phyloP scores from a whole-genome alignment of 2,113 vertebrate species.

The Gavia stellata region DNA sequence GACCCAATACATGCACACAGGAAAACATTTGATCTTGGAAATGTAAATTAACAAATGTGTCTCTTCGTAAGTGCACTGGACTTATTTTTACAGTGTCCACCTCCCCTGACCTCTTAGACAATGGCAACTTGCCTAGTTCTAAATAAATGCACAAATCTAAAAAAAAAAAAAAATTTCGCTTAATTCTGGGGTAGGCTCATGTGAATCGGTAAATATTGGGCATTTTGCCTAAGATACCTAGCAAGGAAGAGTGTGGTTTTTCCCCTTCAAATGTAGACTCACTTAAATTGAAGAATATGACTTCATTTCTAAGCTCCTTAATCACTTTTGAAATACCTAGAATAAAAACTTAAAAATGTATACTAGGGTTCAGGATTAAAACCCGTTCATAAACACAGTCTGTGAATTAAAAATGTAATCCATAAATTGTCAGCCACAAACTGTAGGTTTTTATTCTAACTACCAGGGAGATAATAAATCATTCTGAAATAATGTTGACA shows the following conservation, averaged over 20 bases:
- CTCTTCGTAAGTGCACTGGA: neutral
- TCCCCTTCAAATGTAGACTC: neutral
- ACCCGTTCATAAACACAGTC: neutral
- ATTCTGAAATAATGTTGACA: conserved; percentile 48
- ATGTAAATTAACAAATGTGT: neutral
- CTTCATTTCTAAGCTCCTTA: neutral
- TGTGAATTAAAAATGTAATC: neutral
- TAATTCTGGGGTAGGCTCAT: neutral
- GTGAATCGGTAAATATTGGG: neutral
- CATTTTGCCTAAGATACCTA: neutral
- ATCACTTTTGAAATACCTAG: neutral
- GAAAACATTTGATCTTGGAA: neutral
- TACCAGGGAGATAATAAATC: conserved; percentile 32
- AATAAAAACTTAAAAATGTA: neutral
- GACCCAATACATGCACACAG: neutral
- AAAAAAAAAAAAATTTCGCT: too few relatives aligned
- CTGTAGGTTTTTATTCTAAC: conserved; percentile 38
- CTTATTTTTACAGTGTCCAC: neutral
- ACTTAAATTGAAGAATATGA: neutral
- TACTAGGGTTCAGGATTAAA: neutral
- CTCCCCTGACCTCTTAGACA: neutral
- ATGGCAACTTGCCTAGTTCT: neutral
- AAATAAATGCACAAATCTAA: neutral
- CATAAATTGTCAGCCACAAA: neutral
- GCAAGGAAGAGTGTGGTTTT: neutral